Base-by-base conservation (phyloP, 92 coral and sea anemone genomes). In the Ricordea florida region DNA sequence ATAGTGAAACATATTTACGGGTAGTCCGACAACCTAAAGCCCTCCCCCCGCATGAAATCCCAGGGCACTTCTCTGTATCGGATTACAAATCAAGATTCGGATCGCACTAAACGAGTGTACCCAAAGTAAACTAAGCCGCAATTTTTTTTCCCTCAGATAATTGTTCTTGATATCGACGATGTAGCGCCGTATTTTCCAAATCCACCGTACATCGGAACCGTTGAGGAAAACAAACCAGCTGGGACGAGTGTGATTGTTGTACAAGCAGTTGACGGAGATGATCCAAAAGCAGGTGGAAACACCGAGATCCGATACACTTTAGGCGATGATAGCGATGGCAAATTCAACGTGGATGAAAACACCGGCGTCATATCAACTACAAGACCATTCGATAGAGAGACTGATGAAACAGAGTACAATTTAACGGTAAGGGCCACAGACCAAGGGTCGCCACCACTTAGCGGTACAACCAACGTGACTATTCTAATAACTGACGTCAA, bases 181-280 rank as follows among this genome's bases (percentile, higher is more conserved):
- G 42, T 69, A 35, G 87, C 85, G 7, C 98, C 98, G 7, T 46
- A 66, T 26, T 85, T 94, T 52, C 88, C 97, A 10, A 94, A 89
- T 34, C 84, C 93, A 10, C 98, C 98, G 4, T 94, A 94, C 33
- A 62, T 78, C 3, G 93, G 87, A 3, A 66, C 57, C 4, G 69
- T 94, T 0, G 46, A 36, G 1, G 98, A 94, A 59, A 88, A 91
- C 66, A 47, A 71, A 22, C 90, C 96, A 1, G 47, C 66, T 0
- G 97, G 98, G 34, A 94, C 94, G 32, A 24, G 74, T 9, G 93
- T 94, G 18, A 86, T 80, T 16, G 82, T 89, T 6, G 83, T 91
- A 2, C 93, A 89, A 37, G 98, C 97, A 0, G 76, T 91, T 34
- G 98, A 94, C 69, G 78, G 50, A 21, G 98, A 94, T 72, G 93